Evolutionary conservation across 2,797 vertebrate species (phyloP), one percentile per base, ranked within the genome.

Genomic region (Fringilla coelebs): DNA sequence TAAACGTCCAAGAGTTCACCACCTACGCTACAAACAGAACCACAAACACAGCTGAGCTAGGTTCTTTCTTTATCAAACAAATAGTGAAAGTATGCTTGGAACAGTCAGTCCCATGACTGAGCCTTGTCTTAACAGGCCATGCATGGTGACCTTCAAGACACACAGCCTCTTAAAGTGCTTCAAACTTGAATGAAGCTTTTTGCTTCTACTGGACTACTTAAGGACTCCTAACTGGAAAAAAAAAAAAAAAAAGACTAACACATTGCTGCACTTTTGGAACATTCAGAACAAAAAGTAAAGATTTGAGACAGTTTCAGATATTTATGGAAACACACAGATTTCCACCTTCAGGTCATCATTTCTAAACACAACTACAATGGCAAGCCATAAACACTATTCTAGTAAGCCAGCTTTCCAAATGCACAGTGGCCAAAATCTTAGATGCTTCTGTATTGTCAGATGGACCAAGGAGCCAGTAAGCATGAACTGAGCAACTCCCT

Each of bases 21-120:
- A 1, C n/a, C 79, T 72, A 62, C 1, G 11, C 79, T 84, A 66
- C 51, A 63, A 85, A 74, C 28, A 74, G 72, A 94, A 72, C 22
- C 65, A 92, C 32, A 85, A 68, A 88, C 3, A 13, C 32, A 85
- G 95, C 71, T 78, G 58, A 88, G 55, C 60, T 76, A 92, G 86
- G 81, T 73, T 66, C 60, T 94, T 93, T 90, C 85, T 94, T 94
- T 80, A 93, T 94, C 85, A 93, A 85, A 55, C 49, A 91, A 93
- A 85, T 66, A 94, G 89, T 41, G 93, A 91, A 94, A 95, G 79
- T 89, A 71, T 49, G 85, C 78, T 95, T 34, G 55, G 80, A 96
- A 90, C 68, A 83, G 90, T 85, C 74, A 87, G 95, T 92, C 94
- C 92, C 94, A 94, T 95, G 93, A 96, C 94, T 90, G 84, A 79